Evolutionary conservation across 2,888 invertebrate species (phyloP).

Genomic region (Mystacides longicornis): DNA sequence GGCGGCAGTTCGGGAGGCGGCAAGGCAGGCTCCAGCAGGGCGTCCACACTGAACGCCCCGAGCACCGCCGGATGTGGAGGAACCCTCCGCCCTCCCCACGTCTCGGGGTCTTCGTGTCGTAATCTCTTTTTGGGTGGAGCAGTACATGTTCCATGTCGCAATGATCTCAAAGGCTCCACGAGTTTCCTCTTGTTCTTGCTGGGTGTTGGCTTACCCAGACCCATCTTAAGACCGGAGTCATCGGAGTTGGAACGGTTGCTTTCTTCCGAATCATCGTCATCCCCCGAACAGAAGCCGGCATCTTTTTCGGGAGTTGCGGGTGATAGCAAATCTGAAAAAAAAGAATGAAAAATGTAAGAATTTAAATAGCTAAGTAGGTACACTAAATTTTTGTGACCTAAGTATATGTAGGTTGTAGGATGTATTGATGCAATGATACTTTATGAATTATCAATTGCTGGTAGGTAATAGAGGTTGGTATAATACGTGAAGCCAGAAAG

Average conservation of each 20-base stretch:
- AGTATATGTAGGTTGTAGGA: too few relatives aligned
- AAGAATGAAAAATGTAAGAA: background rate
- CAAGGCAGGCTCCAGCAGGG: constrained; percentile 20
- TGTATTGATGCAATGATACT: too few relatives aligned
- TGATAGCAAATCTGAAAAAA: constrained; percentile 49
- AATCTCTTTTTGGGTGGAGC: constrained; percentile 67
- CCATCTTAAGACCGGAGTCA: constrained; percentile 45
- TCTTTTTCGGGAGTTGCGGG: constrained; percentile 49
- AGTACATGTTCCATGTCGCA: constrained; percentile 36
- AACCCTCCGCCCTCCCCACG: constrained; percentile 28
- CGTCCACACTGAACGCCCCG: constrained; percentile 25
- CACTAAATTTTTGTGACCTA: too few relatives aligned
- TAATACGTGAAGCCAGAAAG: too few relatives aligned
- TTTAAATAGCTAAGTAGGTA: background rate
- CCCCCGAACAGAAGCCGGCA: constrained; percentile 68
- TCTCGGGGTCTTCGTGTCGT: constrained; percentile 41
- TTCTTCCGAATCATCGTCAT: constrained; percentile 56
- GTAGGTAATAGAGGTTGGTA: too few relatives aligned
- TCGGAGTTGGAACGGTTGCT: constrained; percentile 46
- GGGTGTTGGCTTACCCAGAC: constrained; percentile 32
- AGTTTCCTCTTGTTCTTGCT: constrained; percentile 58
- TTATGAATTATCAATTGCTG: too few relatives aligned
- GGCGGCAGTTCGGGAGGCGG: constrained; percentile 11
- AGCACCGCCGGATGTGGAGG: constrained; percentile 48
- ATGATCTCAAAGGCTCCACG: constrained; percentile 57